Evolutionary conservation across 1,140 invertebrate genomes (phyloP).

Genomic region (Meloidogyne hapla): DNA sequence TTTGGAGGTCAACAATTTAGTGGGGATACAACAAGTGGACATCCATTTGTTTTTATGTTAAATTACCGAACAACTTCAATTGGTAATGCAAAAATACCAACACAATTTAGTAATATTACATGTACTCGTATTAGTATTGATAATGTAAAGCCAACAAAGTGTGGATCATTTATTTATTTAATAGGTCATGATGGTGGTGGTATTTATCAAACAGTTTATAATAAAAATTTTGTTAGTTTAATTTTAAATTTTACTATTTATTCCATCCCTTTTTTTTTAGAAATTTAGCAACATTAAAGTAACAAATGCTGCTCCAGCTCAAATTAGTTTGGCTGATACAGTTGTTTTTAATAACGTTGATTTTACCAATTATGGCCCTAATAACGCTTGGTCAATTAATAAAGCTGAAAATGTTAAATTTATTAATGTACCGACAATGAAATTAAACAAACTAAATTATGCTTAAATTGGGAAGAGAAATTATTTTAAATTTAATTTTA

Average conservation of each 20-base stretch:
- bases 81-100: conserved; percentile 5
- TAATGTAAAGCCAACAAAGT: neutral
- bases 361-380: neutral
- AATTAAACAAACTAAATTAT: neutral
- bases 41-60: neutral
- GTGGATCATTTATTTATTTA: neutral
- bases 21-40: neutral
- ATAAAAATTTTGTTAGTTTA: neutral
- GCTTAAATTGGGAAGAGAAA: neutral
- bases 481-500: neutral
- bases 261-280: neutral
- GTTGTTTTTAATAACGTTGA: neutral
- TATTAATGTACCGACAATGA: neutral
- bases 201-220: neutral
- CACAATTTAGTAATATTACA: conserved; percentile 7
- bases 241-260: too few relatives aligned
- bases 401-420: neutral
- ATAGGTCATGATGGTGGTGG: neutral
- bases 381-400: neutral
- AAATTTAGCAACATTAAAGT: neutral
- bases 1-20: neutral
- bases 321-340: neutral
- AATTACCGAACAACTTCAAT: neutral
- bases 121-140: neutral
- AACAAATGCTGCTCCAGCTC: neutral